Percentiles rank a stretch among this genome's conserved stretches.
These are phyloP conservation scores for Scomber japonicus DNA, from an alignment of 2,113 vertebrate genomes.

Conservation along the genomic window DNA sequence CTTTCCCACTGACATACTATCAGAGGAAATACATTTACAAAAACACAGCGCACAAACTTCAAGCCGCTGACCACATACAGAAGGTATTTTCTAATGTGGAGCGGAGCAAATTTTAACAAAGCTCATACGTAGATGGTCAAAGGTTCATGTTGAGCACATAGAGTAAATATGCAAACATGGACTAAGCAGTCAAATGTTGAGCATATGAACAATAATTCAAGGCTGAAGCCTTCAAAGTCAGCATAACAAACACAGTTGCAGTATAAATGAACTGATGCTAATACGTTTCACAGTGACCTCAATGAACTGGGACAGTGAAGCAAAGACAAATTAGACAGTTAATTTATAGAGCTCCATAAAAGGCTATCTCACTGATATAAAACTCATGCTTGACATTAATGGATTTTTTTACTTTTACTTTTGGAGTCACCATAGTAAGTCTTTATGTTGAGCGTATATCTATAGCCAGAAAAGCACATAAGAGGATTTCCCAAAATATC, in stretches of 20 bases:
- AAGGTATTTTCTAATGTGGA: background rate
- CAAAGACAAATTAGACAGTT: background rate
- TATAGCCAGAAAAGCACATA: too few relatives aligned
- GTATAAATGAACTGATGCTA: background rate
- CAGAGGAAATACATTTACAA: background rate
- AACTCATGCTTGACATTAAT: slow-evolving; percentile 1
- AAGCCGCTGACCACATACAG: background rate
- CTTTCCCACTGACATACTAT: background rate
- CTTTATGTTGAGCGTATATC: background rate
- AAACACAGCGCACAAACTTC: background rate
- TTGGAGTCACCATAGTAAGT: background rate
- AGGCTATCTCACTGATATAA: background rate
- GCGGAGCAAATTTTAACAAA: background rate
- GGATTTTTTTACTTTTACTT: background rate
- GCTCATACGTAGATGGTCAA: background rate
- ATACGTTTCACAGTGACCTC: background rate
- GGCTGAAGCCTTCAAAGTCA: slow-evolving; percentile 5
- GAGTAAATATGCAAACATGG: background rate
- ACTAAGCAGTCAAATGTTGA: background rate
- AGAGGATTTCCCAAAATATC: too few relatives aligned
- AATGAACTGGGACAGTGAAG: background rate
- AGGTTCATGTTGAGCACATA: background rate
- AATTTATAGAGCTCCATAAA: background rate
- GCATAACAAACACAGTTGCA: background rate
- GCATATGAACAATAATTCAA: background rate